A percentile compares a stretch with the other conserved stretches of the same genome.
phyloP scores from a whole-genome alignment of 2,888 invertebrate species.

The Chrysolina oricalcia region DNA sequence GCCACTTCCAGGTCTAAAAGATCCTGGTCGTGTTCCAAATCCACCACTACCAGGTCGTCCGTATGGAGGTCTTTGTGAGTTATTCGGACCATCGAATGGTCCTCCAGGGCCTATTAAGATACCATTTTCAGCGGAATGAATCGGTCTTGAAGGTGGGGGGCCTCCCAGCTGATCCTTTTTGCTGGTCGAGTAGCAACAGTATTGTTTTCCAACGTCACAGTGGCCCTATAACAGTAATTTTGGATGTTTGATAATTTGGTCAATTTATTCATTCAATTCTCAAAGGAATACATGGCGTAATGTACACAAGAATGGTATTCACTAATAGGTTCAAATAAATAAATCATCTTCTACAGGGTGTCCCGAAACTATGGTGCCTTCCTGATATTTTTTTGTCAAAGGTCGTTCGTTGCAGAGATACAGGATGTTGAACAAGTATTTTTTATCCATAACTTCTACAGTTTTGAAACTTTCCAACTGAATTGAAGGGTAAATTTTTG shows the following conservation, averaged over 20 bases:
- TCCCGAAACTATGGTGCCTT: no score
- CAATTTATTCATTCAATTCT: no score
- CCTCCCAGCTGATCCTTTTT: conserved; percentile 60
- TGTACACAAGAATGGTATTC: no score
- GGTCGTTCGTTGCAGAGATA: no score
- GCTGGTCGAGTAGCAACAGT: conserved; percentile 77
- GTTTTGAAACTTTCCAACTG: no score
- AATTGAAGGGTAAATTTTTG: no score
- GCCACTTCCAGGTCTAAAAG: conserved; percentile 33
- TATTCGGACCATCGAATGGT: conserved; percentile 58
- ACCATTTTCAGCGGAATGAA: conserved; percentile 68
- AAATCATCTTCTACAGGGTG: no score
- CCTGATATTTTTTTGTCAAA: no score
- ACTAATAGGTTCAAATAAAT: no score
- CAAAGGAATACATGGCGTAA: no score
- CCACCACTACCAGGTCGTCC: conserved; percentile 59
- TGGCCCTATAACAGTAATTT: conserved; percentile 73
- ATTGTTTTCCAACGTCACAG: conserved; percentile 77
- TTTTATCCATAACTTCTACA: no score
- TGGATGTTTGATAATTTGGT: conserved; percentile 3
- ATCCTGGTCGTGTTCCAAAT: conserved; percentile 49
- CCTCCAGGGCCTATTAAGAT: conserved; percentile 73
- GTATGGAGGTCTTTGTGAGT: conserved; percentile 60
- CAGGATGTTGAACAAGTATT: no score
- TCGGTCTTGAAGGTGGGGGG: conserved; percentile 65